These are phyloP conservation scores for Sarcophilus harrisii DNA, from an alignment of 2,797 vertebrate genomes.

Conservation along the genomic window DNA sequence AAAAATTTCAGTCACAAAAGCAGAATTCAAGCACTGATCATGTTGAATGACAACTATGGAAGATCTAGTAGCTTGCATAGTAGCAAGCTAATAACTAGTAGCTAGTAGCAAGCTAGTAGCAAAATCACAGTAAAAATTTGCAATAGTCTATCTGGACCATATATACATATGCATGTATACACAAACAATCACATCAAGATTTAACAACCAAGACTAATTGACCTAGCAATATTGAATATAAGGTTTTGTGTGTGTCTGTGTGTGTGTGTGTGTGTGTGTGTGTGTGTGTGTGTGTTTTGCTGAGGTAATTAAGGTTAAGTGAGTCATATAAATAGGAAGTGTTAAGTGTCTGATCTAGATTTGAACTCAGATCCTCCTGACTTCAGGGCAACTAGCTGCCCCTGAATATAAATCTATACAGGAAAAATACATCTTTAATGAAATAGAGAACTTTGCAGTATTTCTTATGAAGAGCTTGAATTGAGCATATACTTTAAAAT, in stretches of 20 bases:
- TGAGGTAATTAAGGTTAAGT: too few relatives aligned
- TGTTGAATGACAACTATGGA: background rate
- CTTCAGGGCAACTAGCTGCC: too few relatives aligned
- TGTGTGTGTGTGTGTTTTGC: too few relatives aligned
- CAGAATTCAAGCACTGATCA: background rate
- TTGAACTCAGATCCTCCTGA: too few relatives aligned
- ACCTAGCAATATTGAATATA: background rate
- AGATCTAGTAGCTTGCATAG: background rate
- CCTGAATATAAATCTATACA: background rate
- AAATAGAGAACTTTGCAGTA: background rate
- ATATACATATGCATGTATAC: background rate
- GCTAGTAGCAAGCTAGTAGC: too few relatives aligned
- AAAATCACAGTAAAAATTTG: background rate
- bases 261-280: too few relatives aligned
- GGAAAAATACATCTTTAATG: background rate
- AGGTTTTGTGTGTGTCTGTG: too few relatives aligned
- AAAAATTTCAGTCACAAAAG: background rate
- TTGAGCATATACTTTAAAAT: background rate
- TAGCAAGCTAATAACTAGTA: too few relatives aligned
- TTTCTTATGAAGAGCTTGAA: background rate
- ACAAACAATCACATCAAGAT: background rate
- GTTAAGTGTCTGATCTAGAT: too few relatives aligned
- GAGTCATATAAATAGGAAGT: too few relatives aligned
- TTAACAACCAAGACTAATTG: background rate
- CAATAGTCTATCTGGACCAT: background rate